Base-by-base conservation (phyloP, 2,888 invertebrate species). In the Lasius platythorax region DNA sequence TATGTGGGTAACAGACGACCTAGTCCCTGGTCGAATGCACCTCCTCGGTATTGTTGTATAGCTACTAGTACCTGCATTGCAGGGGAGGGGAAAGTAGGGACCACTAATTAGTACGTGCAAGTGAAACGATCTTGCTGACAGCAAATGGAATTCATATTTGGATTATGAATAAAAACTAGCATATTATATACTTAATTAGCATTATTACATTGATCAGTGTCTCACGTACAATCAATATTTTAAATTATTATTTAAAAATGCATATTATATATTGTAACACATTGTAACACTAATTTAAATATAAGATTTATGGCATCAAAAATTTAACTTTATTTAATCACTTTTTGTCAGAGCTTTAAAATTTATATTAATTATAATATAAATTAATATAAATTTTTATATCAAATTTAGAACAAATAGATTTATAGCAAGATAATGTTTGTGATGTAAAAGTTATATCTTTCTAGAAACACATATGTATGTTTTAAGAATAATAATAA, bases 11-110 rank as follows among this genome's bases (percentile, higher is more conserved):
- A 94, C 94, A 91, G 92, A 94, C 93, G 94, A 94, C 92, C 94
- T 94, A 94, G 95, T 92, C 95, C 95, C 94, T 95, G 95, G 94
- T 92, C 93, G 94, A 94, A 94, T 91, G 94, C 94, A 95, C 95
- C 92, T 94, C 95, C 95, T 95, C 94, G 94, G 95, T 95, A 95
- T 94, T 93, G 93, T 95, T 95, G 95, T 94, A 95, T 95, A 95
- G 95, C 95, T 95, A 95, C 94, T 95, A 93, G 91, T 85, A 92
- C 94, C 95, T 95, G 95, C 95, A 82, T 92, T 89, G 95, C 95
- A 95, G 94, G 95, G 92, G 86, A 92, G 93, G 95, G 95, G 92
- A 90, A 91, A 86, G 89, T 89, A 92, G 93, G 92, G 90, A 94
- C 92, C 93, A 91, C 94, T 94, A 94, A 94, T 94, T 94, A 94